Percentiles rank a stretch among this genome's conserved stretches.
These are phyloP conservation scores for Nothoprocta perdicaria DNA, from an alignment of 2,113 vertebrate genomes.

Conservation along the genomic window DNA sequence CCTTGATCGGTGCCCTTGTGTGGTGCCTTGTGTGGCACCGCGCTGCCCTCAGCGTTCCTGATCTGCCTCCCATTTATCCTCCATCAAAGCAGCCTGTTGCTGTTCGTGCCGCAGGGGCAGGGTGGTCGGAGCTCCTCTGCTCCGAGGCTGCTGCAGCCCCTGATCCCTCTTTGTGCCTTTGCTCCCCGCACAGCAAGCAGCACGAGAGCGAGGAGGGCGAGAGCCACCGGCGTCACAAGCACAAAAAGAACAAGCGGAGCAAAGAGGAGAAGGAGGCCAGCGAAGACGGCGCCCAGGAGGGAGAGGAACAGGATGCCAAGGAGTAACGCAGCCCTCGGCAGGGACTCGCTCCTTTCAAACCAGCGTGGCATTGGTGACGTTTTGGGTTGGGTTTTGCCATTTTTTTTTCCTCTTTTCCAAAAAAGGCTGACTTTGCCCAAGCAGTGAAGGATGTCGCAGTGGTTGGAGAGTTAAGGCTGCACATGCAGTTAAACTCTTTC, in stretches of 20 bases:
- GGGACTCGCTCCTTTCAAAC: neutral
- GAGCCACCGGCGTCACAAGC: constrained; percentile 80
- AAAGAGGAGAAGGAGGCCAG: constrained; percentile 78
- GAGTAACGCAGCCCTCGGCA: constrained; percentile 30
- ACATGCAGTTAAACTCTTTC: neutral
- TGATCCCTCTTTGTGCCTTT: neutral
- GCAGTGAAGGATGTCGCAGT: neutral
- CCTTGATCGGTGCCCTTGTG: no score
- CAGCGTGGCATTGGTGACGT: neutral
- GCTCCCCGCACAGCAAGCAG: constrained; percentile 59
- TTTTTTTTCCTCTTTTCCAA: neutral
- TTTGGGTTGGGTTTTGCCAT: neutral
- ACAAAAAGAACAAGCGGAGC: constrained; percentile 81
- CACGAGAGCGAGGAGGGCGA: constrained; percentile 80
- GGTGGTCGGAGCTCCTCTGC: rapidly evolving
- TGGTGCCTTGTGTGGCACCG: rapidly evolving
- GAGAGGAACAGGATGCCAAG: constrained; percentile 73
- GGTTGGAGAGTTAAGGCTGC: neutral
- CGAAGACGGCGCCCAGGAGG: constrained; percentile 55
- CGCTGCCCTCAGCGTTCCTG: rapidly evolving
- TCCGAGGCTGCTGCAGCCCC: neutral
- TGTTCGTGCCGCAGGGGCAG: rapidly evolving
- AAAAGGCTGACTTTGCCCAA: neutral
- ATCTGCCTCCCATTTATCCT: rapidly evolving
- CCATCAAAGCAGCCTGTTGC: rapidly evolving